phyloP scores from a whole-genome alignment of 2,113 vertebrate species.

The Nyctereutes procyonoides region DNA sequence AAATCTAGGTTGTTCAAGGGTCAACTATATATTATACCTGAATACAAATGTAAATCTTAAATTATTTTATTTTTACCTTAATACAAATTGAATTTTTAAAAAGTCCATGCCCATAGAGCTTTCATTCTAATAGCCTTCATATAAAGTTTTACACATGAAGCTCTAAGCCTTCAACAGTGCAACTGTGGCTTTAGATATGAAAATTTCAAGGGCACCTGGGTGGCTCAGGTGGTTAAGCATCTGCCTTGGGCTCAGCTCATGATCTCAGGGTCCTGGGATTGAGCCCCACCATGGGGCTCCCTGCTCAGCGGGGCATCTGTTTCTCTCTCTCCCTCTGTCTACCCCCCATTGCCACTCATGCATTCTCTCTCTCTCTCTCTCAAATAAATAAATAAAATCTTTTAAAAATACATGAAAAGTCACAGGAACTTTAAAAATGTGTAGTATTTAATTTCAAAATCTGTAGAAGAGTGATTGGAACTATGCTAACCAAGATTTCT shows the following conservation, averaged over 20 bases:
- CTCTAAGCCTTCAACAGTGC: not conserved
- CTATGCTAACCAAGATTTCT: not conserved
- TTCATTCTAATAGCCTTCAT: not conserved
- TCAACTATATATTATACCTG: not conserved
- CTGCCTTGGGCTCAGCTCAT: not conserved
- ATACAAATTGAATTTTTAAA: not conserved
- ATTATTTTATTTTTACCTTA: not conserved
- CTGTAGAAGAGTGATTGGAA: not conserved
- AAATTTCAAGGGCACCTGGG: not conserved
- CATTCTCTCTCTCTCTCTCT: not conserved
- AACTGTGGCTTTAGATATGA: constrained; percentile 14
- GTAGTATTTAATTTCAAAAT: not conserved
- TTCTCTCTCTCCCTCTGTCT: not conserved
- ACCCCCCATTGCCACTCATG: not conserved
- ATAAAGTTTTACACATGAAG: not conserved
- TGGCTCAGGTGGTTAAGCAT: not conserved
- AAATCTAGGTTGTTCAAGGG: not conserved
- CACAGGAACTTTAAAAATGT: constrained; percentile 15
- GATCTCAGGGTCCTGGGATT: not conserved
- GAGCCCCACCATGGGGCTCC: not conserved
- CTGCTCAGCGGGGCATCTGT: not conserved
- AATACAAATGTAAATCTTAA: not conserved
- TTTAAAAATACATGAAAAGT: not conserved
- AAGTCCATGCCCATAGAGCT: not conserved
- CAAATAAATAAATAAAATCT: not conserved